Percentiles rank a stretch among this genome's conserved stretches.
Evolutionary conservation across 2,113 vertebrate genomes (phyloP).

Genomic region (Chloroceryle aenea): DNA sequence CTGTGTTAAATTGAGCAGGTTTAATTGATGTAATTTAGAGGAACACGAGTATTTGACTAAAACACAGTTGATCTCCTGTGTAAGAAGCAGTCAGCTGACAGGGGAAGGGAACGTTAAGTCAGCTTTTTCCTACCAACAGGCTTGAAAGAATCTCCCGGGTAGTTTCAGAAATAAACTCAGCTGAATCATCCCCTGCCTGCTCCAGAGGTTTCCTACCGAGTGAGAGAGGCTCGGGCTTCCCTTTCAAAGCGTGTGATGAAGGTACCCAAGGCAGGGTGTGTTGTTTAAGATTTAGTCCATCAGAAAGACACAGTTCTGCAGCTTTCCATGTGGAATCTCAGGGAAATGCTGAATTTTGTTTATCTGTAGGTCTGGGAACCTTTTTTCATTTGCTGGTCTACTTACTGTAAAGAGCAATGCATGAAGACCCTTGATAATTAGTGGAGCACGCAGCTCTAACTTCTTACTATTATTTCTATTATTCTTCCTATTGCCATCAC

Average conservation of each 20-base stretch:
- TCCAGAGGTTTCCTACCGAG: not conserved
- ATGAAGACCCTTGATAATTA: not conserved
- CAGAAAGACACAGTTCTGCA: not conserved
- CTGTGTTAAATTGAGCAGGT: not conserved
- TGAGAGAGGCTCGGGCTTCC: not conserved
- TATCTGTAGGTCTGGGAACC: not conserved
- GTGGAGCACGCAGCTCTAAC: not conserved
- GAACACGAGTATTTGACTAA: not conserved
- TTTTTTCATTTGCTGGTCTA: fast-evolving
- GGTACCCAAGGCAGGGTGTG: fast-evolving
- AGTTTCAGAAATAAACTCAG: not conserved
- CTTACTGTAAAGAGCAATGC: not conserved
- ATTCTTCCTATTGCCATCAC: fast-evolving
- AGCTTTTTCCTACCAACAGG: not conserved
- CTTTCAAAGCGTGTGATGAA: fast-evolving
- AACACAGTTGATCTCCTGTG: not conserved
- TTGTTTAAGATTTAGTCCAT: not conserved
- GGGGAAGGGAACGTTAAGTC: not conserved
- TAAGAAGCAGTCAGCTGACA: not conserved
- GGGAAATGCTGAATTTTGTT: fast-evolving
- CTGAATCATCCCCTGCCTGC: not conserved
- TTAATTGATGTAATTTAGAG: not conserved
- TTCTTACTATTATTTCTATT: not conserved
- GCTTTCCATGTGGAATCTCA: not conserved
- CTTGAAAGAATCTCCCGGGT: not conserved